Conservation (phyloP, 2,888 invertebrate species). For the Aspidiotus rigidus region DNA sequence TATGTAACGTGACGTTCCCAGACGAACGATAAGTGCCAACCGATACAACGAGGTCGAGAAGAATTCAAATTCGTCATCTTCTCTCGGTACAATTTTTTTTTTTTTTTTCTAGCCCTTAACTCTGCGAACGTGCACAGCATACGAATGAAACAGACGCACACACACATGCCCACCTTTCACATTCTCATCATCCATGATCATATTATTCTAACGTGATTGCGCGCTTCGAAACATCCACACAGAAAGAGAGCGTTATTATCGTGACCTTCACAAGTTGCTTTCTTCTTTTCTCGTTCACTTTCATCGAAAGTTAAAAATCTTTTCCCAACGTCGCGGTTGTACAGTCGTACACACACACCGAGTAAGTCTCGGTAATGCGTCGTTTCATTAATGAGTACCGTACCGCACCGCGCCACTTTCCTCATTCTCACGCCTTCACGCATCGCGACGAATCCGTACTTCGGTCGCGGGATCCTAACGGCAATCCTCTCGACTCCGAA, state of each 20-base stretch:
- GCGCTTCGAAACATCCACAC: background rate
- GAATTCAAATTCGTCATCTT: too few relatives aligned
- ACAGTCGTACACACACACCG: constrained; percentile 3
- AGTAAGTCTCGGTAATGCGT: background rate
- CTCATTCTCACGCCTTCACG: too few relatives aligned
- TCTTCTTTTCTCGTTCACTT: constrained; percentile 22
- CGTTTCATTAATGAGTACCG: background rate
- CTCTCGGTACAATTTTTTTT: too few relatives aligned
- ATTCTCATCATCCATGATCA: background rate
- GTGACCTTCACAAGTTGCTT: constrained; percentile 27
- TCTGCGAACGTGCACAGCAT: too few relatives aligned
- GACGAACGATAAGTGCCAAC: background rate
- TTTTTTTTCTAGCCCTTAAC: too few relatives aligned
- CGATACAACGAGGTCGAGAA: background rate
- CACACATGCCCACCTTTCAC: background rate
- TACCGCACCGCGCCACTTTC: too few relatives aligned
- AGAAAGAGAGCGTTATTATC: background rate
- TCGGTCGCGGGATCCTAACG: too few relatives aligned
- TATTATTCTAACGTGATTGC: too few relatives aligned
- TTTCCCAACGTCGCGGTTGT: background rate
- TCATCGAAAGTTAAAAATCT: constrained; percentile 24
- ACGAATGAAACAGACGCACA: too few relatives aligned
- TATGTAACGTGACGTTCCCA: background rate
- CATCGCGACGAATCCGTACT: too few relatives aligned
- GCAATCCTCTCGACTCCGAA: too few relatives aligned